Evolutionary conservation across 2,113 vertebrate genomes (phyloP).

Genomic region (Gasterosteus aculeatus): DNA sequence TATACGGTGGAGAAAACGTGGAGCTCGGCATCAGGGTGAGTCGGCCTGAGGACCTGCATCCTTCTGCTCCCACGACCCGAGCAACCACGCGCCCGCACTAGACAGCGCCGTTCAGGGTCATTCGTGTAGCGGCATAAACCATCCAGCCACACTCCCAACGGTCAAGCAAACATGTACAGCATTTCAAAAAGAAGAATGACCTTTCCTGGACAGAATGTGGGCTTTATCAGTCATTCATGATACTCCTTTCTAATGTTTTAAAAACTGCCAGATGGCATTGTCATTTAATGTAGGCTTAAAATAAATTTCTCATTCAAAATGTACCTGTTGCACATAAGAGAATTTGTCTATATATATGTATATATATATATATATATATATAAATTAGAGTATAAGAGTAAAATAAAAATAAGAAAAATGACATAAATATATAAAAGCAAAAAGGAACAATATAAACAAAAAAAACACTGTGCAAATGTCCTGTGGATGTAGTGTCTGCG

Average conservation of each 20-base stretch:
- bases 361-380: too few species aligned
- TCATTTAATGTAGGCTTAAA: neutral
- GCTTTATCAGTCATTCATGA: slow-evolving; percentile 34
- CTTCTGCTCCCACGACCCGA: neutral
- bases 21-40: slow-evolving; percentile 83
- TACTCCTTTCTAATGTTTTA: slow-evolving; percentile 15
- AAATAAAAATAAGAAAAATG: too few species aligned
- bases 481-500: too few species aligned
- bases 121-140: neutral
- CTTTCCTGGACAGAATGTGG: slow-evolving; percentile 48
- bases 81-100: neutral
- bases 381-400: too few species aligned
- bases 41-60: neutral
- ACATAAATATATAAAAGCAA: too few species aligned
- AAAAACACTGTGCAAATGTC: too few species aligned
- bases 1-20: slow-evolving; percentile 85
- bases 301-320: neutral
- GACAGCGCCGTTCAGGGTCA: neutral
- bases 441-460: too few species aligned
- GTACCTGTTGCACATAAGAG: too few species aligned
- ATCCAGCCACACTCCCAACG: neutral
- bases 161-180: neutral
- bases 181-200: slow-evolving; percentile 22
- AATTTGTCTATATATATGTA: too few species aligned
- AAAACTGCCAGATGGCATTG: neutral